Evolutionary conservation across 2,113 vertebrate genomes (phyloP), one percentile per base, ranked within the genome.

Genomic region (Callionymus lyra): DNA sequence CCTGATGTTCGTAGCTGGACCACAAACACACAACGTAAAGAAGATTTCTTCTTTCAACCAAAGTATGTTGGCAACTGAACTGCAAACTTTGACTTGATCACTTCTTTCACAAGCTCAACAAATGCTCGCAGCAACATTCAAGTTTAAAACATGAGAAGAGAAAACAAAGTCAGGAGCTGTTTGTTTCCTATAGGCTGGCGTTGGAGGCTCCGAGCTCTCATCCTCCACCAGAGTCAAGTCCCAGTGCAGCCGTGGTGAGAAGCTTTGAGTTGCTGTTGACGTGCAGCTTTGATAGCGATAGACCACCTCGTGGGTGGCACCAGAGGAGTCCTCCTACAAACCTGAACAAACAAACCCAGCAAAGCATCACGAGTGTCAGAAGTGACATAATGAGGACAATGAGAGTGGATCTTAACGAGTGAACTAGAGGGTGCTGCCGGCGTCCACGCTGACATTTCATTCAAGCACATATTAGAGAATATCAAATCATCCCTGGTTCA

Each of bases 351-450:
- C 53, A 80, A 64, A 51, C 38, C 4, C 6, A 36, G 57, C 60
- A 60, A 75, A 68, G 32, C 53, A 50, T 56, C 10, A 17, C 53
- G 64, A 59, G 64, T 50, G 72, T 67, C 66, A 79, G 36, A 61
- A 63, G 59, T 65, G 79, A 70, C 79, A 80, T 78, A 80, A 82
- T 76, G 74, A 82, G 79, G 77, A 73, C 79, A 74, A 65, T 69
- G 44, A 59, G 44, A 57, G 52, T 12, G 53, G 53, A 53, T 71
- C 34, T 65, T 59, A 46, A 44, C 50, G 58, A 47, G 37, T 32
- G 38, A 48, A 31, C 40, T 14, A 34, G 36, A 33, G 53, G 49
- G 36, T 55, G 44, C 12, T 47, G 31, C 32, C 35, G 47, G 41
- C 2, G 37, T 17, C 15, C 42, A 34, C 10, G 6, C 31, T 33